Conservation (phyloP, 2,797 vertebrate species). For the Poeciliopsis infans region DNA sequence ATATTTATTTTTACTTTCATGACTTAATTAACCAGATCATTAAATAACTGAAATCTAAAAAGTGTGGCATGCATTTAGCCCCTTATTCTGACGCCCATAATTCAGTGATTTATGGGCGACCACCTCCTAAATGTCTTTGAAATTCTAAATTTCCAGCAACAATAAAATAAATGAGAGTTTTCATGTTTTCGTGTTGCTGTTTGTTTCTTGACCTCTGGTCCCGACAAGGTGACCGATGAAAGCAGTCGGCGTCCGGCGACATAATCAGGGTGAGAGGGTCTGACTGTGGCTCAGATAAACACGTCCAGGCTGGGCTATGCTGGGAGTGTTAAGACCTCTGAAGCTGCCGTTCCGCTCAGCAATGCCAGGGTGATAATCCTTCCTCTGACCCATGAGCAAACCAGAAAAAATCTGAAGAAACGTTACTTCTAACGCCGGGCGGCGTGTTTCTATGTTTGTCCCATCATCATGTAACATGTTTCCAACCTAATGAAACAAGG, state of each 20-base stretch:
- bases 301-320: background rate
- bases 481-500: background rate
- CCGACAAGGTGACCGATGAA: background rate
- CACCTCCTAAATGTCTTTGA: no score
- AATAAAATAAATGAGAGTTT: no score
- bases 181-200: no score
- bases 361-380: background rate
- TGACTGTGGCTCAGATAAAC: background rate
- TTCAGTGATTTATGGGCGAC: no score
- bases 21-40: no score
- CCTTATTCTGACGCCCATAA: no score
- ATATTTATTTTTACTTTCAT: no score
- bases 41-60: no score
- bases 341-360: constrained; percentile 3
- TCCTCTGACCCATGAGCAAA: background rate
- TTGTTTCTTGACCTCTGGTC: no score
- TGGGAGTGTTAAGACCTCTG: constrained; percentile 20
- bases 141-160: rapidly evolving
- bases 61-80: no score
- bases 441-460: background rate
- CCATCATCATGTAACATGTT: background rate
- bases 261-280: background rate
- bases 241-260: background rate
- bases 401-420: background rate
- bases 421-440: no score